Percentiles rank a stretch among this genome's conserved stretches.
Conservation (phyloP, 2,888 invertebrate genomes). For the Dorcus hopei region DNA sequence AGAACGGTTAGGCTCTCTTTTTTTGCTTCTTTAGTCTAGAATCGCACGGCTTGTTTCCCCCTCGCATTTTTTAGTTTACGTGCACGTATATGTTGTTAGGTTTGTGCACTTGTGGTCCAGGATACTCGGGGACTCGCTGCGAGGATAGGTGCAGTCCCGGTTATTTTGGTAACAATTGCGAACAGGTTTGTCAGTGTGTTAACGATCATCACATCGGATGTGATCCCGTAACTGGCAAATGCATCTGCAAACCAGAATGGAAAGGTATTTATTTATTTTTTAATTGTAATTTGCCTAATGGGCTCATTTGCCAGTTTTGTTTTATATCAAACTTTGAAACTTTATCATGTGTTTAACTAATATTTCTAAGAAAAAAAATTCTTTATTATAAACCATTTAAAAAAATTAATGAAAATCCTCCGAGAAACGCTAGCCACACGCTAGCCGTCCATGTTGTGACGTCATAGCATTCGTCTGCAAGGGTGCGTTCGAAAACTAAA, state of each 20-base stretch:
- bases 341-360: too few relatives aligned
- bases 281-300: not conserved
- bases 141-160: constrained; percentile 71
- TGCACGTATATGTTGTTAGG: constrained; percentile 49
- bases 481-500: too few relatives aligned
- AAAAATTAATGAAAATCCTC: too few relatives aligned
- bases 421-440: too few relatives aligned
- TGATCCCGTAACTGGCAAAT: constrained; percentile 80
- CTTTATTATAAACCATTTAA: too few relatives aligned
- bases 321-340: too few relatives aligned
- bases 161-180: constrained; percentile 77
- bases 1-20: constrained; percentile 61
- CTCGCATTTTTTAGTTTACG: not conserved
- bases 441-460: too few relatives aligned
- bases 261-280: constrained; percentile 59
- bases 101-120: constrained; percentile 79
- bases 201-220: constrained; percentile 67
- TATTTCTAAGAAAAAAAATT: too few relatives aligned
- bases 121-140: constrained; percentile 76
- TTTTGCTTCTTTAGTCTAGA: not conserved
- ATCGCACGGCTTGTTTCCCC: not conserved
- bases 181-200: constrained; percentile 72
- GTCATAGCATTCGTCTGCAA: too few relatives aligned
- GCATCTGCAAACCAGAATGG: constrained; percentile 77
- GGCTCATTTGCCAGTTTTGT: too few relatives aligned